These are phyloP conservation scores for Odocoileus hemionus DNA, from an alignment of 2,113 vertebrate genomes.

Conservation along the genomic window DNA sequence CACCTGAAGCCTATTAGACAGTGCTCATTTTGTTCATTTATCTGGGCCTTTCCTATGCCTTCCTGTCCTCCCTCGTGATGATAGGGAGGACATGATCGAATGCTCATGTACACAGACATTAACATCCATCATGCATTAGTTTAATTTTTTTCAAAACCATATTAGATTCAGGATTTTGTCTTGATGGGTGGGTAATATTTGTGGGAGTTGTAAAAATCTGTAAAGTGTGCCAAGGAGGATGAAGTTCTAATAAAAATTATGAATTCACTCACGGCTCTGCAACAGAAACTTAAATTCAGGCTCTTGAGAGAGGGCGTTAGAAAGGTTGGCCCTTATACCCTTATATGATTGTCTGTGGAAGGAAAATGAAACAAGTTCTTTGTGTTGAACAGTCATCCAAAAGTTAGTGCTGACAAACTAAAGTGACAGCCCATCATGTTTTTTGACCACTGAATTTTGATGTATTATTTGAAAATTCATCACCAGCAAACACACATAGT, in stretches of 20 bases:
- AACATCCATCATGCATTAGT: constrained; percentile 46
- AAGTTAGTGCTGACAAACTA: constrained; percentile 12
- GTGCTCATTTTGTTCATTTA: constrained; percentile 49
- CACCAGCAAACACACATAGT: neutral
- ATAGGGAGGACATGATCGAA: constrained; percentile 57
- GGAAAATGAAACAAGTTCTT: constrained; percentile 22
- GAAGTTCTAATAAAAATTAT: constrained; percentile 53
- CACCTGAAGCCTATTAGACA: constrained; percentile 53
- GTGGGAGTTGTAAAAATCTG: constrained; percentile 62
- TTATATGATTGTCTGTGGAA: neutral
- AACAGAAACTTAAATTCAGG: constrained; percentile 34
- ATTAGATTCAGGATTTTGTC: constrained; percentile 49
- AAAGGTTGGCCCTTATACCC: neutral
- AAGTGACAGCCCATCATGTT: neutral
- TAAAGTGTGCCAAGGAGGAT: constrained; percentile 7
- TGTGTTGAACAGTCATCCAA: constrained; percentile 10
- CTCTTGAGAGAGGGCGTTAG: neutral
- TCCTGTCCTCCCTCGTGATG: constrained; percentile 50
- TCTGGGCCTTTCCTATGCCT: constrained; percentile 34
- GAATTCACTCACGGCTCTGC: constrained; percentile 6
- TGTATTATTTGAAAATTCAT: constrained; percentile 23
- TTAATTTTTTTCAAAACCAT: constrained; percentile 24
- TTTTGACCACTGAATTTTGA: constrained; percentile 37
- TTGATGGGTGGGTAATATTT: constrained; percentile 52
- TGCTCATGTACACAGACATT: neutral